Evolutionary conservation across 2,797 vertebrate genomes (phyloP).

Genomic region (Sphaeramia orbicularis): DNA sequence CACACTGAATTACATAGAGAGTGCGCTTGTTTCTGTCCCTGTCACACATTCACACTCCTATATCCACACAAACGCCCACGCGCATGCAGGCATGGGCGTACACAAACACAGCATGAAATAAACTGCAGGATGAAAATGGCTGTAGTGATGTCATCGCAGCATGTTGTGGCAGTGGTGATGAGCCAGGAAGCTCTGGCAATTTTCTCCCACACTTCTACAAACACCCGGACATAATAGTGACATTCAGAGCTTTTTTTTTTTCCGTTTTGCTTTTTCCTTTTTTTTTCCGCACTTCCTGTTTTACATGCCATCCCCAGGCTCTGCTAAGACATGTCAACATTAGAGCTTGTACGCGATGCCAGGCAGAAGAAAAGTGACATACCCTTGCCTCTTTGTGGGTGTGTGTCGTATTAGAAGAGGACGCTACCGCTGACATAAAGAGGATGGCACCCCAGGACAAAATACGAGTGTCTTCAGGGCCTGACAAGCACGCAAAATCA

Average conservation of each 20-base stretch:
- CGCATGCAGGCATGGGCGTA: background rate
- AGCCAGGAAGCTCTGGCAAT: conserved; percentile 49
- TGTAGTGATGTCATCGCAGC: conserved; percentile 59
- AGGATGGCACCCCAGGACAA: conserved; percentile 53
- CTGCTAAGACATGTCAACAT: conserved; percentile 64
- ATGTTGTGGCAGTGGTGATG: conserved; percentile 26
- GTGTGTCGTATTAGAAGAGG: conserved; percentile 52
- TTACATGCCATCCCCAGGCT: conserved; percentile 59
- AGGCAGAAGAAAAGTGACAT: conserved; percentile 70
- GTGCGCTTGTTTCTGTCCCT: conserved; percentile 42
- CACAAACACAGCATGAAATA: conserved; percentile 48
- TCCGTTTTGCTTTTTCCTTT: background rate
- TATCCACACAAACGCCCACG: conserved; percentile 13
- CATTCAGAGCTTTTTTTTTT: conserved; percentile 53
- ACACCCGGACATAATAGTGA: conserved; percentile 64
- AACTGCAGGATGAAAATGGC: conserved; percentile 57
- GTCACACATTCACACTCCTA: conserved; percentile 29
- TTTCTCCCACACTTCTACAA: conserved; percentile 59
- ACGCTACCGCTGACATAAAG: conserved; percentile 59
- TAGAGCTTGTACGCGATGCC: conserved; percentile 64
- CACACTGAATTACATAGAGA: conserved; percentile 69
- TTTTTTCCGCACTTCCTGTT: conserved; percentile 48
- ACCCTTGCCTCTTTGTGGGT: conserved; percentile 55
- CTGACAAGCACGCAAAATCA: conserved; percentile 73
- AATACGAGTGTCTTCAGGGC: conserved; percentile 58